Evolutionary conservation across 92 coral and sea anemone species (phyloP).

Genomic region (Zoanthus sociatus): DNA sequence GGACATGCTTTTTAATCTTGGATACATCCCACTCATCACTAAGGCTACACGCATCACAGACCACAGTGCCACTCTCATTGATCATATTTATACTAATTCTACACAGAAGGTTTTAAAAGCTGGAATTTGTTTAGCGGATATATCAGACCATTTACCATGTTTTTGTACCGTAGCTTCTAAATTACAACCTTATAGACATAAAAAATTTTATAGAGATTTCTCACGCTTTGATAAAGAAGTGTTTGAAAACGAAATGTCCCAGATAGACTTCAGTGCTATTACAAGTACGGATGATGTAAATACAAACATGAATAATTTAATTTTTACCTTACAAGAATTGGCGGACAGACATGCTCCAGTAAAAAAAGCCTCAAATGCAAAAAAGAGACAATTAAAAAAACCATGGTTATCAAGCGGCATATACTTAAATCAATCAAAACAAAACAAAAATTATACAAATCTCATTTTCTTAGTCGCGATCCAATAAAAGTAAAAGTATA

Average conservation of each 20-base stretch:
- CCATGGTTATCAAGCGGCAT: not conserved
- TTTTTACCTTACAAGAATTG: not conserved
- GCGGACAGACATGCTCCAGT: not conserved
- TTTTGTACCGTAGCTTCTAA: not conserved
- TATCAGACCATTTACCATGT: no score
- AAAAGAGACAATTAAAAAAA: not conserved
- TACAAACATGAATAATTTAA: not conserved
- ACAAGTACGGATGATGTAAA: no score
- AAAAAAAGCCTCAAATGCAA: not conserved
- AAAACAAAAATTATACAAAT: not conserved
- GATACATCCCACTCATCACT: no score
- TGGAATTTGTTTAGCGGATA: no score
- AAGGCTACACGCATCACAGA: no score
- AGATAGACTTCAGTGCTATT: not conserved
- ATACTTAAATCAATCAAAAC: not conserved
- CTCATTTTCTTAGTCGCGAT: not conserved
- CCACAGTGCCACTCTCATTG: no score
- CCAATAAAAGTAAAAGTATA: not conserved
- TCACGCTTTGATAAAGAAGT: not conserved
- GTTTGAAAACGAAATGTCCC: not conserved
- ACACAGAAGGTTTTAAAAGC: no score
- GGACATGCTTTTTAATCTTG: no score
- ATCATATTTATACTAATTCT: no score
- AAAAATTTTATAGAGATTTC: not conserved
- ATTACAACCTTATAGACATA: not conserved